These are phyloP conservation scores for Podarcis lilfordi DNA, from an alignment of 2,797 vertebrate species.

Conservation along the genomic window DNA sequence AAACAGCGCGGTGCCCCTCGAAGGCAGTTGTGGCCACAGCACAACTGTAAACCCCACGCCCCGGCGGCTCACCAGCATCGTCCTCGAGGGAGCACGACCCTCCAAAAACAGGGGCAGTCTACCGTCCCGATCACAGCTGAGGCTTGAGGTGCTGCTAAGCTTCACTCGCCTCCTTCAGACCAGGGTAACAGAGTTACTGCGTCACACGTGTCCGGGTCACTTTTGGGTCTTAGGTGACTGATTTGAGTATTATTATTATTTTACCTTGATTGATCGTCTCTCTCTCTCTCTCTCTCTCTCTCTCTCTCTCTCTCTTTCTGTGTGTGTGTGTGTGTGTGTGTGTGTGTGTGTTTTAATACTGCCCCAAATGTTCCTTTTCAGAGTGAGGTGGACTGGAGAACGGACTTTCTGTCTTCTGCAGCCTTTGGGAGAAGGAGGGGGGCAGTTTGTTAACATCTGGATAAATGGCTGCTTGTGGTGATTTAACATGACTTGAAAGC, in stretches of 20 bases:
- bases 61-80: no score
- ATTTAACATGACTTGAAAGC: slow-evolving; percentile 66
- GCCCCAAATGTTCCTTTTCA: neutral
- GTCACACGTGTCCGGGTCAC: no score
- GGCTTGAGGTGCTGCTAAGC: no score
- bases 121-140: neutral
- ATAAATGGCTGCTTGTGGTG: slow-evolving; percentile 62
- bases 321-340: no score
- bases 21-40: neutral
- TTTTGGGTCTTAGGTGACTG: neutral
- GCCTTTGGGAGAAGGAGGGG: neutral
- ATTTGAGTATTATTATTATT: no score
- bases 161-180: neutral
- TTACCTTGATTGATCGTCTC: neutral
- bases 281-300: no score
- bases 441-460: slow-evolving; percentile 50
- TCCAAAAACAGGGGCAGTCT: no score
- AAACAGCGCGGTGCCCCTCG: neutral
- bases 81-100: neutral
- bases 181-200: neutral
- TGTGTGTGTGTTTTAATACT: neutral
- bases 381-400: neutral
- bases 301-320: no score
- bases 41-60: fast-evolving
- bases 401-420: neutral